Evolutionary conservation across 30 jellyfish, hydroid and myxozoan species (phyloP).

Genomic region (Cassiopea xamachana): DNA sequence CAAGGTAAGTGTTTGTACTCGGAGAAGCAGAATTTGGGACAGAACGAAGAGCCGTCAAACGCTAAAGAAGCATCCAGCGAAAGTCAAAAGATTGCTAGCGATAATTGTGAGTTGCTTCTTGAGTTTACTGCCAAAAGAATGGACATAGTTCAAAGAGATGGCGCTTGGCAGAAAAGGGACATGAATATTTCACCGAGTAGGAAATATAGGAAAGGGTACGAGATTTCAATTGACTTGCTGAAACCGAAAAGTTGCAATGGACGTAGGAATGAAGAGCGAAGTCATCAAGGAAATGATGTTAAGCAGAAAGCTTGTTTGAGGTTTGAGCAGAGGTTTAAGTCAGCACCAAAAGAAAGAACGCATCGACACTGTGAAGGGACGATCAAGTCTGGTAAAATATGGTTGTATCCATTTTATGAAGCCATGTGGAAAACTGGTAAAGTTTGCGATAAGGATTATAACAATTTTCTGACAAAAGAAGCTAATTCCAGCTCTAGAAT

Average conservation of each 20-base stretch:
- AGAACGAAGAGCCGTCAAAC: not conserved
- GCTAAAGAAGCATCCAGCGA: not conserved
- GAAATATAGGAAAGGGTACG: slow-evolving; percentile 7
- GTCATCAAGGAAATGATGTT: not conserved
- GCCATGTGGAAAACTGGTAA: slow-evolving; percentile 30
- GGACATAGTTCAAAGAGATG: slow-evolving; percentile 40
- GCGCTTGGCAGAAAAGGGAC: not conserved
- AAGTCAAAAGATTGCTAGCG: not conserved
- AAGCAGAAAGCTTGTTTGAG: slow-evolving; percentile 38
- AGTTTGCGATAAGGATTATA: not conserved
- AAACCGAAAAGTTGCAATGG: slow-evolving; percentile 5
- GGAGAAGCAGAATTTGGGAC: not conserved
- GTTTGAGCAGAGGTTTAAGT: slow-evolving; percentile 52
- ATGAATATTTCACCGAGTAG: not conserved
- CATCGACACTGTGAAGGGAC: slow-evolving; percentile 26
- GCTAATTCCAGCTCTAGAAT: not conserved
- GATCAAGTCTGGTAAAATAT: slow-evolving; percentile 28
- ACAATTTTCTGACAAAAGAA: not conserved
- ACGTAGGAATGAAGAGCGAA: not conserved
- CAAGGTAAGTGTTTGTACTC: not conserved
- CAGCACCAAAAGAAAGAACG: slow-evolving; percentile 40
- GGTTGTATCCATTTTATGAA: slow-evolving; percentile 66
- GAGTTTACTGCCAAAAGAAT: slow-evolving; percentile 40
- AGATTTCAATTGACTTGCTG: slow-evolving; percentile 39
- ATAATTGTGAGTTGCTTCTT: not conserved